These are phyloP conservation scores for Alexandromys fortis DNA, from an alignment of 2,113 vertebrate species.

Conservation along the genomic window DNA sequence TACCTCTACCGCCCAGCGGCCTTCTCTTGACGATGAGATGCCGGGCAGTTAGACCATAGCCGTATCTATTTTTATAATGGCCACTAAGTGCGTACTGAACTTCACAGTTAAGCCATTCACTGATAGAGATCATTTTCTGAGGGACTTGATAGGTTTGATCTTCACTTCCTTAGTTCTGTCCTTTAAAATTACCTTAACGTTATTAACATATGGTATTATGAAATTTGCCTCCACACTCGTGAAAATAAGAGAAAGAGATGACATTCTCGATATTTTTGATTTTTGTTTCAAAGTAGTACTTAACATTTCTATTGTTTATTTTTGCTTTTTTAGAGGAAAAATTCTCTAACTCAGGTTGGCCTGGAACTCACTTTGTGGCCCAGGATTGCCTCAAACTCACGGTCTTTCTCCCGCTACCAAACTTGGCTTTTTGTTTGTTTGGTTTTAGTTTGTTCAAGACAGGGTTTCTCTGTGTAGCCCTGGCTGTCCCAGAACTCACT, in stretches of 20 bases:
- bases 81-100: slow-evolving; percentile 4
- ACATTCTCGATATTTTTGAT: neutral
- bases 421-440: neutral
- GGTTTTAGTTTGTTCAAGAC: neutral
- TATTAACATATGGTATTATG: neutral
- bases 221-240: neutral
- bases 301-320: neutral
- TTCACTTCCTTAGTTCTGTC: neutral
- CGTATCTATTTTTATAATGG: slow-evolving; percentile 34
- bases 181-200: neutral
- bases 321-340: neutral
- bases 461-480: neutral
- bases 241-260: slow-evolving; percentile 14
- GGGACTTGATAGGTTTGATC: neutral
- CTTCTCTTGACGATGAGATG: neutral
- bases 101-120: slow-evolving; percentile 13
- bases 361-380: neutral
- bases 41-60: neutral
- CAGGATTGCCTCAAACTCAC: neutral
- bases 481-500: neutral
- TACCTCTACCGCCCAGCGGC: too few relatives aligned
- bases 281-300: neutral
- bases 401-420: neutral
- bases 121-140: neutral
- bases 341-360: neutral